phyloP scores from a whole-genome alignment of 2,888 invertebrate genomes.

The Gibbula magus region DNA sequence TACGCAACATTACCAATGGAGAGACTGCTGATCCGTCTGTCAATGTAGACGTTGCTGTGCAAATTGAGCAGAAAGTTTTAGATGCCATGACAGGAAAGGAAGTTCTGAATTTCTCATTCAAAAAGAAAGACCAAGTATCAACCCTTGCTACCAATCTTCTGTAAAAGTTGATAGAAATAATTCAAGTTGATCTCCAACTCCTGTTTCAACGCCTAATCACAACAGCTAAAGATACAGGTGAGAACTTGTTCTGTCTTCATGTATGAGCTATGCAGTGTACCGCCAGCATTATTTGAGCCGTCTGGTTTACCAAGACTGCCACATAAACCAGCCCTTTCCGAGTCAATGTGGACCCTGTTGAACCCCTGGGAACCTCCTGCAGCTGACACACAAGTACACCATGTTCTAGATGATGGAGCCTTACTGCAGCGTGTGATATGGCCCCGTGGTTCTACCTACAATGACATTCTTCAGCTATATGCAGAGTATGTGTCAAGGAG shows the following conservation, averaged over 20 bases:
- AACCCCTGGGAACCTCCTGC: constrained; percentile 3
- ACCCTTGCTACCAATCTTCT: constrained; percentile 24
- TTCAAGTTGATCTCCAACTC: constrained; percentile 40
- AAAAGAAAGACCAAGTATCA: no score
- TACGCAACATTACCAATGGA: constrained; percentile 52
- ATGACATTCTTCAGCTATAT: constrained; percentile 41
- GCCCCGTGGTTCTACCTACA: constrained; percentile 39
- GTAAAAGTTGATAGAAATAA: constrained; percentile 23
- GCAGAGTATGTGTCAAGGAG: constrained; percentile 32
- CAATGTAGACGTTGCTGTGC: constrained; percentile 45
- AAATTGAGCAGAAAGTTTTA: constrained; percentile 40
- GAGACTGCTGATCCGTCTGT: constrained; percentile 38
- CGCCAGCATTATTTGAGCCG: constrained; percentile 48
- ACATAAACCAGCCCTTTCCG: constrained; percentile 42
- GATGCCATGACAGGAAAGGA: constrained; percentile 36
- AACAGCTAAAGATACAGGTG: not conserved
- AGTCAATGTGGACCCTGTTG: no score
- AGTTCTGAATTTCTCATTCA: no score
- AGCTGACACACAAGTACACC: constrained; percentile 1
- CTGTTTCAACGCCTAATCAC: constrained; percentile 42
- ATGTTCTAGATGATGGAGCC: constrained; percentile 50
- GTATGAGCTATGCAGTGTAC: constrained; percentile 45
- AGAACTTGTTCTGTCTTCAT: constrained; percentile 38
- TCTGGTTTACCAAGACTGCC: constrained; percentile 35
- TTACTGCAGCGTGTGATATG: constrained; percentile 47